A percentile compares a stretch with the other conserved stretches of the same genome.
Evolutionary conservation across 2,113 vertebrate genomes (phyloP).

Genomic region (Carlito syrichta): DNA sequence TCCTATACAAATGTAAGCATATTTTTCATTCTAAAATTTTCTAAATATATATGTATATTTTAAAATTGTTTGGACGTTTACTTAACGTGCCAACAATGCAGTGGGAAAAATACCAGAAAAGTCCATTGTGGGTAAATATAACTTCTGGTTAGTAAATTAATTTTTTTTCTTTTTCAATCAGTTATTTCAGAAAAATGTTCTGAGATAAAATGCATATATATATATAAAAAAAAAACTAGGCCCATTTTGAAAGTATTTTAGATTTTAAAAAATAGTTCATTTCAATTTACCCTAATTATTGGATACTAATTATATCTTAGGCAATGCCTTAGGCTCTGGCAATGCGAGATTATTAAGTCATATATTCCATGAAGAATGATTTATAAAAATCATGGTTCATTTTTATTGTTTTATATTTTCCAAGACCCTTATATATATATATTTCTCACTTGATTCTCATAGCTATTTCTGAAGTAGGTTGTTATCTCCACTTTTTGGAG

Average conservation of each 20-base stretch:
- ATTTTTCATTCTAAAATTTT: background rate
- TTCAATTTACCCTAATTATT: background rate
- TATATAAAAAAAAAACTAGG: background rate
- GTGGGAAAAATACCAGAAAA: background rate
- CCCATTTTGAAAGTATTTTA: background rate
- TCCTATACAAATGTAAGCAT: background rate
- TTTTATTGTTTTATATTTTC: background rate
- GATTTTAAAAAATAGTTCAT: background rate
- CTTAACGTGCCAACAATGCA: background rate
- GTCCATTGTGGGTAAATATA: background rate
- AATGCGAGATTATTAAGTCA: background rate
- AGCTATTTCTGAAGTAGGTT: background rate
- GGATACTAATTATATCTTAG: background rate
- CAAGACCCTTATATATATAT: background rate
- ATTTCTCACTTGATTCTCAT: background rate
- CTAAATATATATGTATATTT: background rate
- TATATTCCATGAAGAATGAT: background rate
- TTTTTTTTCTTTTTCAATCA: background rate
- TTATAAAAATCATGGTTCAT: background rate
- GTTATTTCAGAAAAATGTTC: background rate
- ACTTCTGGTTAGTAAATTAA: background rate
- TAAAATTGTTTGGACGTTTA: background rate
- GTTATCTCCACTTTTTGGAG: background rate
- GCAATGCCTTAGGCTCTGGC: background rate
- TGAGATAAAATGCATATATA: background rate